Evolutionary conservation across 1,140 invertebrate species (phyloP).

Genomic region (Microplitis demolitor): DNA sequence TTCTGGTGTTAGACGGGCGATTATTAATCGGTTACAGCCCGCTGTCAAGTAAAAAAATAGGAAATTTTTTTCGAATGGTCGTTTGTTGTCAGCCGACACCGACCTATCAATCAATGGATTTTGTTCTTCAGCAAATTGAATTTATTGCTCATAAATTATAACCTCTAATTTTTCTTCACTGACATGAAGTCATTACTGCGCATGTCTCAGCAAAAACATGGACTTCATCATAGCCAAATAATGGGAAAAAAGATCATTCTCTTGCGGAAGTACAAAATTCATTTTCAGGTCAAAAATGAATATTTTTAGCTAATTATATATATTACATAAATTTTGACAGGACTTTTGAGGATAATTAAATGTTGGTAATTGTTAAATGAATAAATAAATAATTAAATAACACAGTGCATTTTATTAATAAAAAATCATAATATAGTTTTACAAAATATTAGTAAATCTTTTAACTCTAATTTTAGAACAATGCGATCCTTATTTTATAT

Average conservation of each 20-base stretch:
- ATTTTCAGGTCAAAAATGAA: no score
- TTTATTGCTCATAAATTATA: conserved; percentile 61
- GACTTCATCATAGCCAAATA: no score
- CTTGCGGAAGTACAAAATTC: no score
- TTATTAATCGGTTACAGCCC: conserved; percentile 90
- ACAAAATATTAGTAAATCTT: neutral
- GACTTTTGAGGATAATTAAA: no score
- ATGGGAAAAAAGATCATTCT: no score
- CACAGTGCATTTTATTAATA: neutral
- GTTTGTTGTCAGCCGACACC: conserved; percentile 77
- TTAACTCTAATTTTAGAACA: neutral
- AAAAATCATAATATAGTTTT: no score
- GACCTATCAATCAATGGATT: conserved; percentile 66
- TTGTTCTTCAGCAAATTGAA: conserved; percentile 68
- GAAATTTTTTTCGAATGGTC: conserved; percentile 90
- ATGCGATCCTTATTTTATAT: neutral
- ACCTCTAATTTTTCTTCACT: neutral
- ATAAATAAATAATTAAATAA: neutral
- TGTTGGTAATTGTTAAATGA: no score
- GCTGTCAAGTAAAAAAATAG: conserved; percentile 66
- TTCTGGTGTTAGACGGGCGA: conserved; percentile 75
- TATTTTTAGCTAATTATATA: no score
- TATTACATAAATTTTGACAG: no score
- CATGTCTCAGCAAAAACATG: no score
- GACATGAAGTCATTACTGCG: no score